Base-by-base conservation (phyloP, 30 jellyfish, hydroid and myxozoan genomes). In the Turritopsis dohrnii region DNA sequence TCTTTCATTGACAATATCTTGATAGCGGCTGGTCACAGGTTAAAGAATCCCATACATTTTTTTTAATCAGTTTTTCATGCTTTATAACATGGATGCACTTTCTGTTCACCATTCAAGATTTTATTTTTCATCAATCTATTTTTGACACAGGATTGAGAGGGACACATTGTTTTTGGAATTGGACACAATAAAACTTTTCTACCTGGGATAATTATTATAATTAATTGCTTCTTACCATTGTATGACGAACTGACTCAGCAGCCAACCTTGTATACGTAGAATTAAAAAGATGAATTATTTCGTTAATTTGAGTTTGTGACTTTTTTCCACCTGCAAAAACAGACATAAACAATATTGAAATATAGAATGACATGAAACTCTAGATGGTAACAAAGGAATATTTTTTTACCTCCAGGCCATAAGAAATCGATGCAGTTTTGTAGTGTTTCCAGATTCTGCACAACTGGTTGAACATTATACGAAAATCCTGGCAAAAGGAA, bases 211-310 rank as follows among this genome's bases (percentile, higher is more conserved):
- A n/a, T n/a, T n/a, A n/a, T n/a, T n/a, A n/a, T n/a, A n/a, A n/a
- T n/a, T n/a, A n/a, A n/a, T n/a, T n/a, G n/a, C 60, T 41, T 41
- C 89, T 21, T 85, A 92, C 97, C 96, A 92, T 87, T 41, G 97
- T 88, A 74, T 92, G 97, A 28, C 97, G 93, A 29, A 92, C 76
- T 1, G 97, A 92, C 85, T 92, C 96, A 1, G 90, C 81, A 74
- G 85, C 97, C 66, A 92, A 88, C 52, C 97, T 79, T 66, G 85
- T 81, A 54, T 85, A 92, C 24, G 96, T 87, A 18, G 96, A 53
- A 65, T 87, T 84, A 75, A 92, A 92, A 73, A 92, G 29, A 27
- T 75, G 81, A 1, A 90, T 65, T 66, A 90, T 88, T 27, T 90
- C 97, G 80, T 90, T 92, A 81, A 90, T 82, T 83, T 90, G 84